phyloP scores from a whole-genome alignment of 1,140 invertebrate genomes.

The Sinella curviseta region DNA sequence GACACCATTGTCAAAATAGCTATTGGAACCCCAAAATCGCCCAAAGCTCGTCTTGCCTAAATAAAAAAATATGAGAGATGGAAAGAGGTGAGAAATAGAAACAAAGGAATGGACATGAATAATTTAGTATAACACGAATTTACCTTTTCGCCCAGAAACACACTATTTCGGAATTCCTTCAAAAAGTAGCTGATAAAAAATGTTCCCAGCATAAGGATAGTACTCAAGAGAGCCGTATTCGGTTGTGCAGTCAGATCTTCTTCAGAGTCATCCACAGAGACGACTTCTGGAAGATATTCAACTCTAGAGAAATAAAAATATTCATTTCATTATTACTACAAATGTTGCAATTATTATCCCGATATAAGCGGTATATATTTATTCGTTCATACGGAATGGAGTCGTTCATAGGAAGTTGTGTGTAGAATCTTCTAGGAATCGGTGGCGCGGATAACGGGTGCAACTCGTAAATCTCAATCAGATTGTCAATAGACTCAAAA shows the following conservation, averaged over 20 bases:
- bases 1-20: slow-evolving; percentile 72
- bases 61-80: too few relatives aligned
- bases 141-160: slow-evolving; percentile 64
- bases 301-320: too few relatives aligned
- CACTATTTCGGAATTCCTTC: slow-evolving; percentile 63
- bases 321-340: neutral
- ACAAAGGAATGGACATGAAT: neutral
- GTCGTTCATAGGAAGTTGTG: neutral
- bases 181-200: slow-evolving; percentile 64
- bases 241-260: slow-evolving; percentile 53
- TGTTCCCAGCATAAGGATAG: slow-evolving; percentile 63
- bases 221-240: slow-evolving; percentile 64
- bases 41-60: slow-evolving; percentile 60
- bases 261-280: slow-evolving; percentile 40
- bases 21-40: slow-evolving; percentile 60
- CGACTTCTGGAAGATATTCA: neutral
- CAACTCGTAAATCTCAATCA: slow-evolving; percentile 55
- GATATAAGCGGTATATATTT: neutral
- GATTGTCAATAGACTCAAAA: slow-evolving; percentile 79
- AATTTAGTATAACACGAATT: neutral
- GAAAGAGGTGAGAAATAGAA: too few relatives aligned
- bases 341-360: neutral
- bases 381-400: neutral
- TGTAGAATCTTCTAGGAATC: neutral
- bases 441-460: slow-evolving; percentile 49